Evolutionary conservation across 2,797 vertebrate species (phyloP).

Genomic region (Spea hammondii): DNA sequence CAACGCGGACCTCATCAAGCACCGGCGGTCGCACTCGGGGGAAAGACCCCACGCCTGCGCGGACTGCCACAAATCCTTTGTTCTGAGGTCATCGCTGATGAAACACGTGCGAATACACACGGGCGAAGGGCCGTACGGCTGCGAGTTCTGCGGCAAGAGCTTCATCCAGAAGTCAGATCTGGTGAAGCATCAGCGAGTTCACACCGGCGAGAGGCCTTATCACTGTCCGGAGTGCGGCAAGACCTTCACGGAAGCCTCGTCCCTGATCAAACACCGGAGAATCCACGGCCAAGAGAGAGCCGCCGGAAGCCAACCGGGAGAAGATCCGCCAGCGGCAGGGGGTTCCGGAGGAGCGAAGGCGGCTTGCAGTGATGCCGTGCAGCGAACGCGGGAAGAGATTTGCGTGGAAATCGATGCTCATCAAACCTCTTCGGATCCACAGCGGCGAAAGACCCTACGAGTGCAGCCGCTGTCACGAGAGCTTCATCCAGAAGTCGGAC

Average conservation of each 20-base stretch:
- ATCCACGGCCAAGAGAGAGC: too few relatives aligned
- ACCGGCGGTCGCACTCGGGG: conserved; percentile 23
- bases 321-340: too few relatives aligned
- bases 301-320: too few relatives aligned
- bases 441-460: conserved; percentile 5
- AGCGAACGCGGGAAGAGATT: conserved; percentile 59
- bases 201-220: conserved; percentile 30
- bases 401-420: conserved; percentile 57
- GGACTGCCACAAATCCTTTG: conserved; percentile 54
- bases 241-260: conserved; percentile 1
- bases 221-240: not conserved
- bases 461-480: conserved; percentile 13
- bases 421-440: conserved; percentile 52
- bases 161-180: conserved; percentile 30
- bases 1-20: conserved; percentile 27
- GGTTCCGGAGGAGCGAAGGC: too few relatives aligned
- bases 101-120: conserved; percentile 45
- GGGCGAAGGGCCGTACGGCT: conserved; percentile 14
- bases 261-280: too few relatives aligned
- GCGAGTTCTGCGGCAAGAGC: not conserved
- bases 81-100: conserved; percentile 31
- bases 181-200: conserved; percentile 25
- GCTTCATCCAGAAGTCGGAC: conserved; percentile 16
- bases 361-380: conserved; percentile 17
- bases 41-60: conserved; percentile 55